Conservation (phyloP, 2,888 invertebrate species). For the Enchytraeus crypticus region DNA sequence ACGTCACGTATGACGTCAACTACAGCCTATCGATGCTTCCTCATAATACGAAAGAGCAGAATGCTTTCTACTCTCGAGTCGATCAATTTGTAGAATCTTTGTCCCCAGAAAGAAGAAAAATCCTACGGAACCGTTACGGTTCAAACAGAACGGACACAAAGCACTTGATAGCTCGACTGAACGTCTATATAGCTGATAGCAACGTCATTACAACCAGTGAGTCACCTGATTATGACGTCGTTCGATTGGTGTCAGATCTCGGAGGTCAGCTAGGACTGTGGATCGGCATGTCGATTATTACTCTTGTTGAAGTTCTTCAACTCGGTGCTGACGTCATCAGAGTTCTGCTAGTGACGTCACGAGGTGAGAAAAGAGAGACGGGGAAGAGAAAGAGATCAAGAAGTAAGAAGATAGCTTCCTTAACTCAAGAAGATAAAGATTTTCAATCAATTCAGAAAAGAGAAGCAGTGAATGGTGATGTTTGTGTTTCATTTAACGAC, state of each 20-base stretch:
- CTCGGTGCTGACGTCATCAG: slow-evolving; percentile 20
- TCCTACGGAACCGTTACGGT: not conserved
- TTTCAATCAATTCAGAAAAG: no score
- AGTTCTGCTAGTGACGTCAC: not conserved
- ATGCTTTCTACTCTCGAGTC: slow-evolving; percentile 23
- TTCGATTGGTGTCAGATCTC: slow-evolving; percentile 29
- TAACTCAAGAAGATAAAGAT: no score
- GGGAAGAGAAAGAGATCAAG: no score
- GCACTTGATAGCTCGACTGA: slow-evolving; percentile 23
- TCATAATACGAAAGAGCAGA: slow-evolving; percentile 21
- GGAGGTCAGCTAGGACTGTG: slow-evolving; percentile 31
- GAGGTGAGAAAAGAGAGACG: not conserved
- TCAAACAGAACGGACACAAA: not conserved
- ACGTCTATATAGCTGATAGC: slow-evolving; percentile 30
- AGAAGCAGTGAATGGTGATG: no score
- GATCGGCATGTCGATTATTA: slow-evolving; percentile 30
- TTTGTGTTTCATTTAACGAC: no score
- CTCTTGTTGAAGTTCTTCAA: slow-evolving; percentile 28
- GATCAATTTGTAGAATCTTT: slow-evolving; percentile 17
- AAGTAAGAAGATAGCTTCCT: no score
- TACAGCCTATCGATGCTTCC: slow-evolving; percentile 29
- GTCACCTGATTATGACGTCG: slow-evolving; percentile 28
- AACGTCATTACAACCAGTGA: slow-evolving; percentile 31
- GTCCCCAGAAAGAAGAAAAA: slow-evolving; percentile 1
- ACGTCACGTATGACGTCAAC: slow-evolving; percentile 26